Base-by-base conservation (phyloP, 2,888 invertebrate species). In the Andrena flavipes region DNA sequence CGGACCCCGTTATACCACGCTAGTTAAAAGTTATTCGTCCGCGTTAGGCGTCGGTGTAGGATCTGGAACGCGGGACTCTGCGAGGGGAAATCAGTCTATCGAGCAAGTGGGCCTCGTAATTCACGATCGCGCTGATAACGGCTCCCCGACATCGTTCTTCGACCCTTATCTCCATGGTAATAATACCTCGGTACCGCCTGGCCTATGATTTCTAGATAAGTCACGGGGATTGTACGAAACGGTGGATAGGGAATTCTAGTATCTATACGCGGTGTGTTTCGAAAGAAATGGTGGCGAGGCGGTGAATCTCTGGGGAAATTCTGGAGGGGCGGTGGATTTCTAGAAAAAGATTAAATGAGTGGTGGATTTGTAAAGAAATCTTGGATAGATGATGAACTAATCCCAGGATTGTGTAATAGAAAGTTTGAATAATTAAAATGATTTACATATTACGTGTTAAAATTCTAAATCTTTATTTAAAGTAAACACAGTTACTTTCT, bases 21-120 rank as follows among this genome's bases (percentile, higher is more conserved):
- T 7, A 49, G 80, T 80, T 78, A 80, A 80, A 80, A 68, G 63
- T 79, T 68, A 68, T 76, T 65, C 35, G 13, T 20, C 35, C 20
- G 42, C 35, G 33, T 69, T 42, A 62, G 56, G 42, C 51, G 64
- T 42, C 67, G n/a, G 63, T 20, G 42, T 26, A 80, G 71, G 54
- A 69, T 69, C 80, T 82, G 71, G 82, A 82, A 82, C 82, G 67
- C 82, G 70, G 79, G 74, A 79, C 65, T 62, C 16, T 5, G 54
- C 73, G 29, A 65, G 67, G 83, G 83, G 83, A 82, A 78, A 83
- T 83, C 76, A 83, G 77, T 82, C 67, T 83, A 77, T 70, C 77
- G 74, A 51, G 82, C 78, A 83, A 79, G 74, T 83, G 82, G 82
- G 78, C 74, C 82, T 68, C 82, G 82, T 83, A 82, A 83, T 63